Percentiles rank a stretch among this genome's conserved stretches.
Conservation (phyloP, 2,888 invertebrate species). For the Spodoptera exigua region DNA sequence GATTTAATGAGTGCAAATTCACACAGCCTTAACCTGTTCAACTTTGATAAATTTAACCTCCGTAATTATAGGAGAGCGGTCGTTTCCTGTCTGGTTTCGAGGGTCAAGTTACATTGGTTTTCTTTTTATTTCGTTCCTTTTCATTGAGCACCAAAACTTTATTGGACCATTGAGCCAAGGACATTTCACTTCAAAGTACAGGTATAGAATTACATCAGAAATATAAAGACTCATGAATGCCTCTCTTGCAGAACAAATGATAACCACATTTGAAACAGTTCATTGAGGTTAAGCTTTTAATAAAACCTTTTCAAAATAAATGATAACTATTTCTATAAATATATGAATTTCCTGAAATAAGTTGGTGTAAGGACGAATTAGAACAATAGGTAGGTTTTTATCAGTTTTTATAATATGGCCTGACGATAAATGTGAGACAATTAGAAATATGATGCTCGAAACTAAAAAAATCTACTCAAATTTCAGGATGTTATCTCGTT, state of each 20-base stretch:
- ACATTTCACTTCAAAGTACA: constrained; percentile 16
- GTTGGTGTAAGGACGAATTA: too few relatives aligned
- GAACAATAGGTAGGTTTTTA: too few relatives aligned
- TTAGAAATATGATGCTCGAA: too few relatives aligned
- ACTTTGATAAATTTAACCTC: constrained; percentile 25
- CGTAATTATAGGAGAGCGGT: constrained; percentile 22
- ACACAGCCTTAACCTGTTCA: constrained; percentile 34
- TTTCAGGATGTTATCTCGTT: too few relatives aligned
- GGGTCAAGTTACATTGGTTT: constrained; percentile 41
- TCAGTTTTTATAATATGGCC: too few relatives aligned
- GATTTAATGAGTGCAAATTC: constrained; percentile 13
- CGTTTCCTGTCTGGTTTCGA: constrained; percentile 37
- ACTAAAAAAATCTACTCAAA: too few relatives aligned
- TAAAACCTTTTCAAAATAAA: constrained; percentile 24
- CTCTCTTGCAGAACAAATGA: constrained; percentile 14
- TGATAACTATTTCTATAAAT: constrained; percentile 3
- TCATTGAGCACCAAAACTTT: constrained; percentile 8
- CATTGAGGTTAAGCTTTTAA: constrained; percentile 35
- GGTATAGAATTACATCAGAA: constrained; percentile 20
- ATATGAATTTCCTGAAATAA: not conserved
- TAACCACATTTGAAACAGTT: constrained; percentile 35
- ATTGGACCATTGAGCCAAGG: constrained; percentile 9
- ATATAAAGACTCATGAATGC: constrained; percentile 7
- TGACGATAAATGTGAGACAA: too few relatives aligned
- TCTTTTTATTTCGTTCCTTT: constrained; percentile 29